These are phyloP conservation scores for Nilaparvata lugens DNA, from an alignment of 1,140 invertebrate genomes.

Conservation along the genomic window DNA sequence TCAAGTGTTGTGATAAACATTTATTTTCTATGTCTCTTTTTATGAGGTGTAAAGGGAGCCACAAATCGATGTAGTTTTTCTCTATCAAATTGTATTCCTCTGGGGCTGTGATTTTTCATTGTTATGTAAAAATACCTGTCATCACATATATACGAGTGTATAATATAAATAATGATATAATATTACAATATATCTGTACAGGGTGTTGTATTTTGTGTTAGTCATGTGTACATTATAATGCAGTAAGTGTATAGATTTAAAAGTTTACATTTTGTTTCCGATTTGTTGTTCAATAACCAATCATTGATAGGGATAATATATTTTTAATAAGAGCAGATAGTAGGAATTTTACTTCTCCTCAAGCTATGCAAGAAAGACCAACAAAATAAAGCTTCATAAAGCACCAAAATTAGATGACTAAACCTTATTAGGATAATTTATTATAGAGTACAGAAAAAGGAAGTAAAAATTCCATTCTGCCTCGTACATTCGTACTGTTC, in stretches of 20 bases:
- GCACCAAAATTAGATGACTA: too few relatives aligned
- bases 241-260: not conserved
- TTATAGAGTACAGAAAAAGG: too few relatives aligned
- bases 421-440: too few relatives aligned
- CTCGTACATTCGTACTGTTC: too few relatives aligned
- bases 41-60: not conserved
- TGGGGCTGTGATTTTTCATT: constrained; percentile 1
- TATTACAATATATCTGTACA: not conserved
- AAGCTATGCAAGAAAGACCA: too few relatives aligned
- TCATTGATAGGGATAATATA: not conserved
- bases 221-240: not conserved
- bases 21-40: constrained; percentile 3
- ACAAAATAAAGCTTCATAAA: too few relatives aligned
- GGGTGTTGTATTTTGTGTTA: constrained; percentile 5
- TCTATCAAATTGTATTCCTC: not conserved
- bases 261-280: not conserved
- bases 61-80: not conserved
- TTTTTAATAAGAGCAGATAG: too few relatives aligned
- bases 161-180: not conserved
- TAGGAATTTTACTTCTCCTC: too few relatives aligned
- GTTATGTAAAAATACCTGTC: not conserved
- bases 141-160: not conserved
- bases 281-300: not conserved
- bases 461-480: too few relatives aligned
- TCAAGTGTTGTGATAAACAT: not conserved